These are phyloP conservation scores for Triplophysa dalaica DNA, from an alignment of 2,113 vertebrate species.

Conservation along the genomic window DNA sequence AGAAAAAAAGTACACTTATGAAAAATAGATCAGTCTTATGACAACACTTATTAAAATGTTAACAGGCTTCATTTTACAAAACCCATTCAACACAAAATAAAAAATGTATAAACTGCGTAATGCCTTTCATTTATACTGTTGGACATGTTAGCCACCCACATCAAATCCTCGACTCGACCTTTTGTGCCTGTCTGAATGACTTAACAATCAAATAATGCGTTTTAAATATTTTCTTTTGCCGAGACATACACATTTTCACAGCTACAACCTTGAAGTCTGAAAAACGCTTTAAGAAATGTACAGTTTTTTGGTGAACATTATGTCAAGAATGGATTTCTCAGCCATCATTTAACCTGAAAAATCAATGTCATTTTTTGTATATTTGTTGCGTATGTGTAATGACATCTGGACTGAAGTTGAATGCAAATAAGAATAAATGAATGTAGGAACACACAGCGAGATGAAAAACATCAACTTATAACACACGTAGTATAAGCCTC, in stretches of 20 bases:
- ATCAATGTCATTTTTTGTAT: not conserved
- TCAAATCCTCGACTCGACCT: not conserved
- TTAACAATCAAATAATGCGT: not conserved
- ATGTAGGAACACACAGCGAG: too few species aligned
- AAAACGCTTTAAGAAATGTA: not conserved
- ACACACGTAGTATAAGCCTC: too few species aligned
- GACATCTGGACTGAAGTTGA: not conserved
- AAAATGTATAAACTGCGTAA: not conserved
- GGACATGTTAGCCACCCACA: not conserved
- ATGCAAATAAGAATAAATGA: too few species aligned
- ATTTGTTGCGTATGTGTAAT: not conserved
- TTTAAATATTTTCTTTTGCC: slow-evolving; percentile 60
- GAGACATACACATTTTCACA: slow-evolving; percentile 38
- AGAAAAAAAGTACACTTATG: too few species aligned
- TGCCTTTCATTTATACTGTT: not conserved
- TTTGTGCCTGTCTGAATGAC: not conserved
- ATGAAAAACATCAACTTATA: too few species aligned
- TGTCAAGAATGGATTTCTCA: not conserved
- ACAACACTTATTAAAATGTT: too few species aligned
- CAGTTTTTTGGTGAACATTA: not conserved
- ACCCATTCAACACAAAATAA: not conserved
- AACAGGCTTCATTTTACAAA: not conserved
- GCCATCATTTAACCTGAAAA: not conserved
- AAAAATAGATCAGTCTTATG: too few species aligned
- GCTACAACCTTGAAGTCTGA: not conserved